Evolutionary conservation across 1,140 invertebrate genomes (phyloP).

Genomic region (Helicoverpa armigera): DNA sequence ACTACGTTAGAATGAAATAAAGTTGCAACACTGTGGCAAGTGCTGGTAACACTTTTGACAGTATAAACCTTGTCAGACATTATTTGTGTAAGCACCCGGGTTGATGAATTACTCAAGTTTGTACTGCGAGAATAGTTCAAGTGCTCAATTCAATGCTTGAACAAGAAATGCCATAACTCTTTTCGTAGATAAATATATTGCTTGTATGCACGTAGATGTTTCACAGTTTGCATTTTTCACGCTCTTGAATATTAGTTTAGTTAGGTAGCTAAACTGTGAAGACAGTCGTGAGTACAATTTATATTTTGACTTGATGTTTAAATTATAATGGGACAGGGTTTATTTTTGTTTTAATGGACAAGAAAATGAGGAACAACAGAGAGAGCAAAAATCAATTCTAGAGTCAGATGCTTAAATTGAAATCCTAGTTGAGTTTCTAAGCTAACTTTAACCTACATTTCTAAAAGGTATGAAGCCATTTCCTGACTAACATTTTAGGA

Average conservation of each 20-base stretch:
- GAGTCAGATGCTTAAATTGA: too few species aligned
- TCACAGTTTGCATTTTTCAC: too few species aligned
- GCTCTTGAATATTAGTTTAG: too few species aligned
- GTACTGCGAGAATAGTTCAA: neutral
- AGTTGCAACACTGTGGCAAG: slow-evolving; percentile 8
- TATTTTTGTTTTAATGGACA: too few species aligned
- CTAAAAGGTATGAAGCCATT: slow-evolving; percentile 1
- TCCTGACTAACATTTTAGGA: slow-evolving; percentile 21
- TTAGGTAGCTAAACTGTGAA: too few species aligned
- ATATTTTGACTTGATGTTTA: too few species aligned
- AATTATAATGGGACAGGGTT: too few species aligned
- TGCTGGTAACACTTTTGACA: slow-evolving; percentile 25
- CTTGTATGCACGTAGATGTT: too few species aligned
- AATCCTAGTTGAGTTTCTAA: neutral
- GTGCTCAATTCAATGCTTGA: neutral
- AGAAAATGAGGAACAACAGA: too few species aligned
- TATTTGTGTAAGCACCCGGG: neutral
- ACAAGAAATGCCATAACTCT: neutral
- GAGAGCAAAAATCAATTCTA: too few species aligned
- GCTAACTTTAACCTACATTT: neutral
- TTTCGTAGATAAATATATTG: neutral
- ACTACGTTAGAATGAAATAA: slow-evolving; percentile 29
- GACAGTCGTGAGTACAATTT: too few species aligned
- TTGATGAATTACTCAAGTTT: slow-evolving; percentile 17
- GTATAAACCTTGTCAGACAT: slow-evolving; percentile 15